Conservation (phyloP, 2,113 vertebrate genomes). For the Halichoerus grypus region DNA sequence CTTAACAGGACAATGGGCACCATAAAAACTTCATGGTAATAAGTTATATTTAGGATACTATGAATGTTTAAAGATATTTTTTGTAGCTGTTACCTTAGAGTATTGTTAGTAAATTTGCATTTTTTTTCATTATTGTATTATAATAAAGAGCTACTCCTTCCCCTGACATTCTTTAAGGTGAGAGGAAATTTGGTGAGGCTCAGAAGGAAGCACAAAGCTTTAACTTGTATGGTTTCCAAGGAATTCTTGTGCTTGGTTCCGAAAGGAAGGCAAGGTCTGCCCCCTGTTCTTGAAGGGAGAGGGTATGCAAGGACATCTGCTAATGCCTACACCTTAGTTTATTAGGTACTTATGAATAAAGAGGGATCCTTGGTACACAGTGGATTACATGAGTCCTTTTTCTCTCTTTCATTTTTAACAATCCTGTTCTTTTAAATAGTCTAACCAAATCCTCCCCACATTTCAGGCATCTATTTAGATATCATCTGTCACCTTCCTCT, state of each 20-base stretch:
- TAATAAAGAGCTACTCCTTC: background rate
- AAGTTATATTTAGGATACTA: background rate
- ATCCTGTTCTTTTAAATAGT: background rate
- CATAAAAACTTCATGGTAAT: background rate
- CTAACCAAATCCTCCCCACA: background rate
- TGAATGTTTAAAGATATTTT: background rate
- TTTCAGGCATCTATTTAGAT: background rate
- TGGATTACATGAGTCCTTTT: background rate
- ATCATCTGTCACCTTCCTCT: background rate
- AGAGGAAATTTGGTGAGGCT: background rate
- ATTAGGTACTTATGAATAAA: background rate
- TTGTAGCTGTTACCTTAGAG: background rate
- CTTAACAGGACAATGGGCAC: background rate
- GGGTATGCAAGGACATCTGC: background rate
- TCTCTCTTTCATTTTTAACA: background rate
- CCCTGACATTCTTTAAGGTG: background rate
- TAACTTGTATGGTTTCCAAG: background rate
- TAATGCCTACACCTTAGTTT: background rate
- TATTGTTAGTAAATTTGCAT: background rate
- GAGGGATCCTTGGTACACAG: accelerated
- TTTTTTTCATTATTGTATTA: background rate
- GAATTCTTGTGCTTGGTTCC: background rate
- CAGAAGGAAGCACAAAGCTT: background rate
- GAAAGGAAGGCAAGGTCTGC: background rate
- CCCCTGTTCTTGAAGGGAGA: background rate